Evolutionary conservation across 2,113 vertebrate species (phyloP).

Genomic region (Pachyramphus minor): DNA sequence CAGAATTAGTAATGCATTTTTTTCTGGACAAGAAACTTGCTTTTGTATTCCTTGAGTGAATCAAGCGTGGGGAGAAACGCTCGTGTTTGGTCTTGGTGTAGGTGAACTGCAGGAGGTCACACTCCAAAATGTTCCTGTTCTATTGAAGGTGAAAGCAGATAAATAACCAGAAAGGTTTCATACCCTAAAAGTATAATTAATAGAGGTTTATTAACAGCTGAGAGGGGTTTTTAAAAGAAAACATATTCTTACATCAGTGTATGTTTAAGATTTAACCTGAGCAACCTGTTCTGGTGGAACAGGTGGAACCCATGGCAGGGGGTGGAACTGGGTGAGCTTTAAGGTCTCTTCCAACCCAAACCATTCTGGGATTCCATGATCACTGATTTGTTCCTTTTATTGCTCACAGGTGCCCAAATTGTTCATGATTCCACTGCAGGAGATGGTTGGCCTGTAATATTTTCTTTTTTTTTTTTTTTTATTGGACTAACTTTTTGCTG

Average conservation of each 20-base stretch:
- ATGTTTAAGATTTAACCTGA: background rate
- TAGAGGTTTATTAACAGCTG: background rate
- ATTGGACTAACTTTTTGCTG: background rate
- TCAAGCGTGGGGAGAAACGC: background rate
- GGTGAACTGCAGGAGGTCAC: background rate
- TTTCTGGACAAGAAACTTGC: background rate
- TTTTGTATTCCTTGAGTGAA: background rate
- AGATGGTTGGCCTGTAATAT: background rate
- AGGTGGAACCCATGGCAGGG: background rate
- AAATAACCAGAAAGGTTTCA: background rate
- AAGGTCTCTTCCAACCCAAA: background rate
- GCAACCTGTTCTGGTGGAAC: background rate
- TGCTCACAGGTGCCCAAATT: background rate
- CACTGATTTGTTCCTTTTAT: background rate
- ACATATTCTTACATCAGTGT: background rate
- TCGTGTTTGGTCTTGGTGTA: background rate
- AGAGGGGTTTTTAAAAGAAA: background rate
- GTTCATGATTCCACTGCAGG: background rate
- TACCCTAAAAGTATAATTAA: background rate
- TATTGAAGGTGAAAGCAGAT: background rate
- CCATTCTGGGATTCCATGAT: background rate
- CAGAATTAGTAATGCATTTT: background rate
- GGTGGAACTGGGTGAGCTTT: background rate
- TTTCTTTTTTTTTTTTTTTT: background rate
- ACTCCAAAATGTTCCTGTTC: background rate